Base-by-base conservation (phyloP, 1,140 invertebrate species). In the Calliopsis andreniformis region DNA sequence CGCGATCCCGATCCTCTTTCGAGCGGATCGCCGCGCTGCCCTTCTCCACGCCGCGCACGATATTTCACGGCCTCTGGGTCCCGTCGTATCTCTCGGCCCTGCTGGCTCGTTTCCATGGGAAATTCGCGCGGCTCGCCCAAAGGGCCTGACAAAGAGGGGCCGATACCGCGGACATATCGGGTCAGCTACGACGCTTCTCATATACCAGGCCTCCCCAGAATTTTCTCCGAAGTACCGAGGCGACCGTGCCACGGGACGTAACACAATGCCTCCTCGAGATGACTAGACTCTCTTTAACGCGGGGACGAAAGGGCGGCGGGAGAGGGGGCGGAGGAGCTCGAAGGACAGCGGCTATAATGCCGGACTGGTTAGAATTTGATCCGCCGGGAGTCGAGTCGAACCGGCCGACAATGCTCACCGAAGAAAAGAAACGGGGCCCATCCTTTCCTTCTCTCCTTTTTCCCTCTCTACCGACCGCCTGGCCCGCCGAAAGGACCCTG, bases 361-460 rank as follows among this genome's bases (percentile, higher is more conserved):
- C 84, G 86, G 83, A 91, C 90, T 91, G 90, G 90, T 91, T 92
- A 91, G 88, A 92, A 92, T 92, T 91, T 90, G 90, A 92, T 91
- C 89, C 88, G 87, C 84, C 87, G 85, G 80, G 84, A 90, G 89
- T 89, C 89, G 87, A 90, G 87, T 82, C 83, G 78, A 87, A 88
- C 82, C 80, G 76, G 76, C 83, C 82, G 86, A 88, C 89, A 89
- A 89, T 90, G 83, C 82, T 87, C 67, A 66, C 70, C 45, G 78
- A 86, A 87, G 79, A 82, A 85, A 86, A 84, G 78, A 87, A 87
- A 85, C 78, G 77, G 82, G 78, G 63, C 43, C 67, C n/a, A n/a
- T 51, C 32, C 56, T 16, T 32, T 25, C 16, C 23, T 20, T 30
- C 23, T 32, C 32, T 56, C 51, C 30, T 58, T 35, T 67, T n/a